Percentiles rank a stretch among this genome's conserved stretches.
These are phyloP conservation scores for Chaunax sp. DNA, from an alignment of 2,797 vertebrate species.

Conservation along the genomic window DNA sequence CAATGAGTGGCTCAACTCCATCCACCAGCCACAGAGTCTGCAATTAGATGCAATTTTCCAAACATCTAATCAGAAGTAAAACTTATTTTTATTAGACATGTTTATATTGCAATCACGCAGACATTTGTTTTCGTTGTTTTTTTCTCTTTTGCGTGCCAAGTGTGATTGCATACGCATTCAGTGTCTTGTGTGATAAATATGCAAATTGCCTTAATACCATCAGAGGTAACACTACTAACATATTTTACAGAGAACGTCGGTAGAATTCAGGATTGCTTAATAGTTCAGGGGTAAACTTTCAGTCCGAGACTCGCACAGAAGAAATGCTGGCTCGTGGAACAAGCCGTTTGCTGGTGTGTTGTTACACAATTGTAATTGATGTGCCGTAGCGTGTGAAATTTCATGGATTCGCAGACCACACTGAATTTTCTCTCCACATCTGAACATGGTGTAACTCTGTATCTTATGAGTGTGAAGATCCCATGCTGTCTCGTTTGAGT, in stretches of 20 bases:
- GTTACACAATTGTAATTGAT: conserved; percentile 52
- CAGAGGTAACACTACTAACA: conserved; percentile 25
- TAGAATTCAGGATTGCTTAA: conserved; percentile 24
- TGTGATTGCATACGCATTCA: conserved; percentile 21
- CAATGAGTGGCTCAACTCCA: conserved; percentile 27
- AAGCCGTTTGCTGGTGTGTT: conserved; percentile 43
- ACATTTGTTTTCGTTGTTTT: conserved; percentile 32
- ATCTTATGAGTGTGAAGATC: conserved; percentile 19
- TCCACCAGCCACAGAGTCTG: conserved; percentile 24
- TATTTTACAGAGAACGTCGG: conserved; percentile 49
- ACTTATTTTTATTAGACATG: conserved; percentile 35
- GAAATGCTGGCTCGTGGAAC: conserved; percentile 55
- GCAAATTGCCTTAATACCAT: conserved; percentile 24
- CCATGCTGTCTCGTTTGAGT: conserved; percentile 16
- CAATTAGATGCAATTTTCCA: conserved; percentile 61
- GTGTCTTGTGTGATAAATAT: conserved; percentile 44
- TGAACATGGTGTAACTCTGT: background rate
- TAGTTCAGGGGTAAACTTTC: conserved; percentile 40
- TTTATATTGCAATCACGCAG: conserved; percentile 61
- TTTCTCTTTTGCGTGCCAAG: conserved; percentile 13
- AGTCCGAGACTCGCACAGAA: conserved; percentile 11
- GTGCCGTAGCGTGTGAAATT: conserved; percentile 54
- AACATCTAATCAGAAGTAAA: conserved; percentile 58
- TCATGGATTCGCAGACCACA: conserved; percentile 29
- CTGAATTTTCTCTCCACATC: conserved; percentile 7